Base-by-base conservation (phyloP, 2,888 invertebrate species). In the Bombylius major region DNA sequence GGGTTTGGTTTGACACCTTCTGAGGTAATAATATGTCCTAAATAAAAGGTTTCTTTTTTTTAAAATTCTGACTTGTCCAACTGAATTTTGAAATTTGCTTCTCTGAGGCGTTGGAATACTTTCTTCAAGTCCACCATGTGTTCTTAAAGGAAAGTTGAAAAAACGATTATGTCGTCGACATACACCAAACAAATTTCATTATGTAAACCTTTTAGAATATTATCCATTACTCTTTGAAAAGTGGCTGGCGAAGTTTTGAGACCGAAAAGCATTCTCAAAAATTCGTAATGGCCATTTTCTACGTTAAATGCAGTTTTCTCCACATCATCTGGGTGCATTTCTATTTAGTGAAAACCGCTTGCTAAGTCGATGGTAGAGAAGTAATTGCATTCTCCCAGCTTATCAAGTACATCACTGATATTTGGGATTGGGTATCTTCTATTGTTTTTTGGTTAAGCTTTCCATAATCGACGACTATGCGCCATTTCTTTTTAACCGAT, bases 371-470 rank as follows among this genome's bases (percentile, higher is more conserved):
- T 14, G 1, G 60, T 60, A 1, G 60, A 55, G 44, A 62, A 61
- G 42, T 59, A 63, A 23, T 47, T 56, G 4, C 53, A 23, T 9
- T 56, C 44, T 4, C 59, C 58, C 31, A 62, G 14, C 54, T 61
- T 56, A 14, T 61, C 61, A 36, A 62, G 51, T 4, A 59, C 59
- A 11, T 51, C 50, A 9, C 55, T 60, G 9, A 61, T 55, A 31
- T 62, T 57, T 6, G 61, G 59, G 9, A 63, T 57, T 13, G 70
- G 69, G 55, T 64, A 39, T 63, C 61, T 36, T 53, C 56, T 14
- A 62, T 46, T 4, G 62, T 60, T 7, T 59, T 53, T 4, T 60
- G 45, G 39, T 61, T 61, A 1, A 63, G 51, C 36, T 57, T 58
- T 1, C 61, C 44, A 47, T 60, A 63, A 47, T 61, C 62, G 9